Evolutionary conservation across 2,888 invertebrate species (phyloP).

Genomic region (Branchipolynoe longqiensis): DNA sequence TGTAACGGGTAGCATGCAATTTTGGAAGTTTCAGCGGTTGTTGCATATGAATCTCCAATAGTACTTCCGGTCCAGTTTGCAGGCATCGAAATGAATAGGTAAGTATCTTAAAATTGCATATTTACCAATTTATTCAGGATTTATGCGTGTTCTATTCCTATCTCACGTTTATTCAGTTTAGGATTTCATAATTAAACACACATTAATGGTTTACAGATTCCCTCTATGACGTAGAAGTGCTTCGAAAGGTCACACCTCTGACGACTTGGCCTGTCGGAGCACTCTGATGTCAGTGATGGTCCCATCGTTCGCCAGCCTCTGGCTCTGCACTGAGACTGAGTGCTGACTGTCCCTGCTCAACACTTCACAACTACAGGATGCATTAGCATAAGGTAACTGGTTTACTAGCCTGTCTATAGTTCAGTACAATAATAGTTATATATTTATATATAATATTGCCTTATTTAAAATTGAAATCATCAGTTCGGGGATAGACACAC

Average conservation of each 20-base stretch:
- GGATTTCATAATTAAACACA: not conserved
- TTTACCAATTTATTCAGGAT: not conserved
- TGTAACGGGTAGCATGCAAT: constrained; percentile 38
- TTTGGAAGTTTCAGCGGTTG: not conserved
- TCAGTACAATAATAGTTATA: too few relatives aligned
- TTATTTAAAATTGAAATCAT: too few relatives aligned
- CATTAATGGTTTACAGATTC: not conserved
- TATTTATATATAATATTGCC: too few relatives aligned
- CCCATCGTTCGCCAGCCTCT: constrained; percentile 32
- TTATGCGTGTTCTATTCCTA: not conserved
- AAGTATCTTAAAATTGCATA: constrained; percentile 7
- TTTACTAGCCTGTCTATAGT: too few relatives aligned
- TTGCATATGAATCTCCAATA: not conserved
- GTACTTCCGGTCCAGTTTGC: constrained; percentile 47
- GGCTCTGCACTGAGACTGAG: not conserved
- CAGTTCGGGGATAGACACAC: too few relatives aligned
- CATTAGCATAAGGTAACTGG: constrained; percentile 35
- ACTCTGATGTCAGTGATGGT: too few relatives aligned
- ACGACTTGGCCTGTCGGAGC: constrained; percentile 28
- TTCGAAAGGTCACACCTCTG: constrained; percentile 18
- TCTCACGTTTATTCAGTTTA: constrained; percentile 1
- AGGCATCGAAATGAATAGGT: constrained; percentile 36
- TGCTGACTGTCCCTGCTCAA: not conserved
- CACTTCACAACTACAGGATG: too few relatives aligned
- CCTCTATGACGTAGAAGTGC: constrained; percentile 11